A percentile compares a stretch with the other conserved stretches of the same genome.
These are phyloP conservation scores for Eupithecia pulchellata DNA, from an alignment of 2,888 invertebrate species.

Conservation along the genomic window DNA sequence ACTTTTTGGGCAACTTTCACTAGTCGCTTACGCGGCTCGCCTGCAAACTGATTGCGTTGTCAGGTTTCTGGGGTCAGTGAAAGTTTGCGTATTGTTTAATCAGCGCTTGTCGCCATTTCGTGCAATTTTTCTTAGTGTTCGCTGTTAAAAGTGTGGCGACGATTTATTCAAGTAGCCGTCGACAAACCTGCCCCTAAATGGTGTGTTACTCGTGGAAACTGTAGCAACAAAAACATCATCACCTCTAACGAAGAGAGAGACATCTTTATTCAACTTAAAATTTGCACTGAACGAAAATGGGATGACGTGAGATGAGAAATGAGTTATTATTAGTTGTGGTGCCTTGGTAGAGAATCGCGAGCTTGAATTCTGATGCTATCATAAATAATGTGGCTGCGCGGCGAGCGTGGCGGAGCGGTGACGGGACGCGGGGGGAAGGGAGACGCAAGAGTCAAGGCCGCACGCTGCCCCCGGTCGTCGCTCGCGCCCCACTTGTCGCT, in stretches of 20 bases:
- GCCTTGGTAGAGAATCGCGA: constrained; percentile 77
- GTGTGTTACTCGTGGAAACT: constrained; percentile 17
- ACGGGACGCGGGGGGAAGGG: constrained; percentile 53
- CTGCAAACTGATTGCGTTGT: constrained; percentile 81
- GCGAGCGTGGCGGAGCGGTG: constrained; percentile 67
- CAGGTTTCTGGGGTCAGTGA: constrained; percentile 77
- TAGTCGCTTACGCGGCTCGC: constrained; percentile 77
- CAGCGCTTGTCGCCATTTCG: constrained; percentile 39
- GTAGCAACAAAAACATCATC: constrained; percentile 23
- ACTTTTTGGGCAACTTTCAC: constrained; percentile 84
- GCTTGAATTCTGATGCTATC: constrained; percentile 83
- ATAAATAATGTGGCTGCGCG: constrained; percentile 83
- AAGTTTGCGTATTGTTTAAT: constrained; percentile 73
- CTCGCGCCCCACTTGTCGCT: constrained; percentile 86
- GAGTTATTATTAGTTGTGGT: constrained; percentile 79
- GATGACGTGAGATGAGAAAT: constrained; percentile 84
- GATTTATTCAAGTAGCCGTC: constrained; percentile 10
- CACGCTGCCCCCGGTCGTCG: constrained; percentile 92
- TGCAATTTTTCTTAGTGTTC: constrained; percentile 25
- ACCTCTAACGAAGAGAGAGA: constrained; percentile 5
- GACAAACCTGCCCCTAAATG: constrained; percentile 2
- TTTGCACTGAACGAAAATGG: constrained; percentile 65
- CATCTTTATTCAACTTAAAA: constrained; percentile 10
- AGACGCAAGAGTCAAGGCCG: constrained; percentile 89
- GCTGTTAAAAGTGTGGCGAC: constrained; percentile 30